These are phyloP conservation scores for Chlamydotis undulata DNA, from an alignment of 2,113 vertebrate species.

Conservation along the genomic window DNA sequence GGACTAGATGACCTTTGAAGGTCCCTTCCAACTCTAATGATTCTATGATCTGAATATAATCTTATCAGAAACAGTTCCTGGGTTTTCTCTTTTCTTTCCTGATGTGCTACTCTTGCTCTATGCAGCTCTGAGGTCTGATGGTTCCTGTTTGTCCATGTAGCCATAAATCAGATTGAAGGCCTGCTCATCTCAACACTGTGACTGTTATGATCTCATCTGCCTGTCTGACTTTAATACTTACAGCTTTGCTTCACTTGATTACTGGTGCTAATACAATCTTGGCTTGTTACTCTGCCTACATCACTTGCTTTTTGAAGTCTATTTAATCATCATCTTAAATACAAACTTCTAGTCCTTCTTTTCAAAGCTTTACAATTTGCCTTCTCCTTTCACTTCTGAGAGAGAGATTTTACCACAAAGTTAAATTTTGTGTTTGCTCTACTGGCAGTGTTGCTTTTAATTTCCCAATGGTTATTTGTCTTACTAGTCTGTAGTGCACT, in stretches of 20 bases:
- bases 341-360: neutral
- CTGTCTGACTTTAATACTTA: neutral
- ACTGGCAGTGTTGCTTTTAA: neutral
- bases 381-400: neutral
- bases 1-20: too few species aligned
- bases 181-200: neutral
- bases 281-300: neutral
- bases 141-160: neutral
- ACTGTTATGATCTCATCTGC: constrained; percentile 9
- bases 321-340: neutral
- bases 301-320: neutral
- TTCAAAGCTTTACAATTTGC: neutral
- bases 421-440: neutral
- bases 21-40: too few species aligned
- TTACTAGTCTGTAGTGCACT: neutral
- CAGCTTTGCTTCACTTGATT: neutral
- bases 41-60: neutral
- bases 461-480: neutral
- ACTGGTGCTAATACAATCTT: neutral
- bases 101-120: neutral
- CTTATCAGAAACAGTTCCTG: neutral
- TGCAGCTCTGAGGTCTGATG: neutral
- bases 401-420: neutral
- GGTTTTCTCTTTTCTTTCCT: neutral
- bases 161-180: neutral